Percentiles rank a stretch among this genome's conserved stretches.
These are phyloP conservation scores for Mellivora capensis DNA, from an alignment of 2,113 vertebrate genomes.

Conservation along the genomic window DNA sequence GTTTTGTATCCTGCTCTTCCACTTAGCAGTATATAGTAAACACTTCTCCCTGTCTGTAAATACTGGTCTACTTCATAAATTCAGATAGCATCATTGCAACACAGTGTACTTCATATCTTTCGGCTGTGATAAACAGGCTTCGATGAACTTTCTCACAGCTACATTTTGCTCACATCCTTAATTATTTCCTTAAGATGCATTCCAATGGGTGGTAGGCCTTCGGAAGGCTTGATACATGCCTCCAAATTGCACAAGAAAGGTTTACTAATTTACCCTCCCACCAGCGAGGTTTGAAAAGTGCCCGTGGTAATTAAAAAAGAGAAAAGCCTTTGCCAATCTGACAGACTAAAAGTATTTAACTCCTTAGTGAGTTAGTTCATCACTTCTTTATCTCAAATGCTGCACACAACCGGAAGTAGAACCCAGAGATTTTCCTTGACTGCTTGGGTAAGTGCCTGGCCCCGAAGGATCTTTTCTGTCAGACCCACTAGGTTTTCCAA, in stretches of 20 bases:
- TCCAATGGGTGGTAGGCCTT: constrained; percentile 36
- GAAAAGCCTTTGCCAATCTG: neutral
- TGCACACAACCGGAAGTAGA: neutral
- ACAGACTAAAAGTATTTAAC: neutral
- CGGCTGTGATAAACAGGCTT: neutral
- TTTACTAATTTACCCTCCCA: constrained; percentile 50
- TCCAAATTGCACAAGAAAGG: constrained; percentile 63
- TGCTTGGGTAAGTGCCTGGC: neutral
- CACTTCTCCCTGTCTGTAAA: neutral
- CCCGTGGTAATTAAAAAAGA: constrained; percentile 33
- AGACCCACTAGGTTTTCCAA: neutral
- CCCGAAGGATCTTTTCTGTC: neutral
- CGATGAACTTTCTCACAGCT: neutral
- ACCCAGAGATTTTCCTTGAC: neutral
- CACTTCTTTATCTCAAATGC: constrained; percentile 29
- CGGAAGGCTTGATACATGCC: constrained; percentile 19
- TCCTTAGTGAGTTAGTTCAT: neutral
- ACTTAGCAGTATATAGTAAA: neutral
- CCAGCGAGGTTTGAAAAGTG: neutral
- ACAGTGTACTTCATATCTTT: neutral
- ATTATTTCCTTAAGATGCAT: constrained; percentile 61
- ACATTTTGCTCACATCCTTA: constrained; percentile 34
- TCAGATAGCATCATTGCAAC: neutral
- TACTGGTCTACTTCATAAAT: neutral
- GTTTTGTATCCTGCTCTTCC: neutral